Base-by-base conservation (phyloP, 2,888 invertebrate species). In the Syritta pipiens region DNA sequence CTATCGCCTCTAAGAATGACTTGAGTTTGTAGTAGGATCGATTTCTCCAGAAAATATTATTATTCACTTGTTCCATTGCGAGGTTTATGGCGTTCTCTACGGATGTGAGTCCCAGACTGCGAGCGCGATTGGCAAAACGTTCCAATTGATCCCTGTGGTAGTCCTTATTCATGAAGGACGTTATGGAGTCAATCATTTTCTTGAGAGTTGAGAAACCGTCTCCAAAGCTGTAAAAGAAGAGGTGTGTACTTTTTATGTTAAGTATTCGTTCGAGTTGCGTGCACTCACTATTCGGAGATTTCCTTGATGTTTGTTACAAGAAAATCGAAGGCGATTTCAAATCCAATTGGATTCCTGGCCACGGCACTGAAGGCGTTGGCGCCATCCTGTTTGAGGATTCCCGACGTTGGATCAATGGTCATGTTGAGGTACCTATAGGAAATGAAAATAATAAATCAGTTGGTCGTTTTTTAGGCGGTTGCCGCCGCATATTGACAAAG, bases 361-460 rank as follows among this genome's bases (percentile, higher is more conserved):
- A 93, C 91, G 0, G 91, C 88, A 60, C 87, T 85, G 82, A 93
- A 92, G 7, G 92, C 91, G 40, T 89, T 86, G 42, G 89, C 89
- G 9, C 92, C 92, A 84, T 93, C 93, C 85, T 93, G 92, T 81
- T 92, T 92, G 42, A 91, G 86, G 53, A 93, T 91, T 62, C 91
- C 91, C 46, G 91, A 90, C 4, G 88, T 86, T 0, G 89, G 85
- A 57, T 88, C 88, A 42, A 91, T 86, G 14, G 90, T 89, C 88
- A 90, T 88, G 71, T 89, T 89, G 14, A 91, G 85, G 83, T 91
- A 91, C 83, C 91, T 91, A 72, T n/a, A 82, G 81, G n/a, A 28
- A 7, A 37, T 46, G 3, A 10, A 14, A 37, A 35, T n/a, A n/a
- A n/a, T n/a, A n/a, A n/a, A n/a, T n/a, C n/a, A n/a, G n/a, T n/a